Percentiles rank a stretch among this genome's conserved stretches.
Evolutionary conservation across 1,140 invertebrate genomes (phyloP).

Genomic region (Bacillus rossius): DNA sequence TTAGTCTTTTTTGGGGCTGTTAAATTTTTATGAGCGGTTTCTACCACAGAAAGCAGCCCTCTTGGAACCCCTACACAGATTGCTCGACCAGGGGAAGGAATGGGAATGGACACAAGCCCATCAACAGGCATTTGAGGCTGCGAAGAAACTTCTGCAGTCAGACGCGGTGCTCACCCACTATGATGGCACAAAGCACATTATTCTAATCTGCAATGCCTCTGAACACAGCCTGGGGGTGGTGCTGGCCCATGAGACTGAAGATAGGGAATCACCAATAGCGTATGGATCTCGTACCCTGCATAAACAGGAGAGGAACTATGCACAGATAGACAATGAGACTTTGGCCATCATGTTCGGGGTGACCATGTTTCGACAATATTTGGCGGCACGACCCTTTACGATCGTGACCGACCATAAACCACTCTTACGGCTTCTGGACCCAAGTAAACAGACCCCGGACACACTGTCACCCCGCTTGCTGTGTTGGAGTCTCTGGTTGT

Average conservation of each 20-base stretch:
- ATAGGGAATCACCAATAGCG: background rate
- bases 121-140: too few relatives aligned
- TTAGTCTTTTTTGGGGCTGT: too few relatives aligned
- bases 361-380: background rate
- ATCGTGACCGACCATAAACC: background rate
- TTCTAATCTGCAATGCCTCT: background rate
- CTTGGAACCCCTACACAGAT: too few relatives aligned
- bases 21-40: too few relatives aligned
- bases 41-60: too few relatives aligned
- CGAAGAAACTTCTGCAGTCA: too few relatives aligned
- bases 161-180: too few relatives aligned
- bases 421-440: background rate
- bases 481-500: slow-evolving; percentile 20
- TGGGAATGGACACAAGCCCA: too few relatives aligned
- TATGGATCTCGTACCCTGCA: background rate
- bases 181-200: too few relatives aligned
- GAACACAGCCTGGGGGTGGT: background rate
- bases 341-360: background rate
- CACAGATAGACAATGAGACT: background rate
- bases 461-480: background rate
- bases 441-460: background rate
- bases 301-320: background rate
- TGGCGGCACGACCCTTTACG: background rate
- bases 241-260: background rate
- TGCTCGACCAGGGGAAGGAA: too few relatives aligned